Base-by-base conservation (phyloP, 2,113 vertebrate species). In the Smithornis capensis region DNA sequence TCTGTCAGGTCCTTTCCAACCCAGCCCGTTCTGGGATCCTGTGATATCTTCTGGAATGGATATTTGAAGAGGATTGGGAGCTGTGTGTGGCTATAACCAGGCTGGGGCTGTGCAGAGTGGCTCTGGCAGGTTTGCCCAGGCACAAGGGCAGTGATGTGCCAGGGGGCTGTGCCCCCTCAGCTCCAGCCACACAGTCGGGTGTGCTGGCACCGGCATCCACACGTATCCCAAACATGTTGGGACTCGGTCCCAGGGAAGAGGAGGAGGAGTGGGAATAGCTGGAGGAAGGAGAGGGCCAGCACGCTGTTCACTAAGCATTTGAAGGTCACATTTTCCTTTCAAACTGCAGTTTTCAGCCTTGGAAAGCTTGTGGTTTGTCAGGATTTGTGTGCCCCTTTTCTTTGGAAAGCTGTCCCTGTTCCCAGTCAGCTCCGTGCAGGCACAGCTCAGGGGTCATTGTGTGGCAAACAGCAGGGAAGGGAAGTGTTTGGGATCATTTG, bases 151-250 rank as follows among this genome's bases (percentile, higher is more conserved):
- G n/a, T n/a, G n/a, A n/a, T n/a, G 44, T 6, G 12, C 55, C 49
- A 6, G 83, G 17, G 17, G 9, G 1, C 37, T 14, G 67, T 62
- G 76, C 57, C 38, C 2, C 76, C 68, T 10, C 6, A 15, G 6
- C 50, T 14, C 38, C 0, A 2, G 62, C 3, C 1, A 0, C 0
- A 6, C 13, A 0, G 1, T 33, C 0, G 2, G 17, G n/a, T 0
- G 1, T 38, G 83, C 40, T 7, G 53, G 0, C 0, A 0, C 24
- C 25, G 0, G 1, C 56, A 9, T 15, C 60, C 0, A 0, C 65
- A 13, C 64, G 15, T 10, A 19, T 18, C 78, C 1, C 0, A 22
- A 64, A 47, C 0, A 0, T 21, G 59, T 7, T 0, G 0, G 47
- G n/a, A 14, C 44, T 68, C 37, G 1, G 21, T 47, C 37, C 5